Conservation (phyloP, 1,140 invertebrate genomes). For the Condylostylus longicornis region DNA sequence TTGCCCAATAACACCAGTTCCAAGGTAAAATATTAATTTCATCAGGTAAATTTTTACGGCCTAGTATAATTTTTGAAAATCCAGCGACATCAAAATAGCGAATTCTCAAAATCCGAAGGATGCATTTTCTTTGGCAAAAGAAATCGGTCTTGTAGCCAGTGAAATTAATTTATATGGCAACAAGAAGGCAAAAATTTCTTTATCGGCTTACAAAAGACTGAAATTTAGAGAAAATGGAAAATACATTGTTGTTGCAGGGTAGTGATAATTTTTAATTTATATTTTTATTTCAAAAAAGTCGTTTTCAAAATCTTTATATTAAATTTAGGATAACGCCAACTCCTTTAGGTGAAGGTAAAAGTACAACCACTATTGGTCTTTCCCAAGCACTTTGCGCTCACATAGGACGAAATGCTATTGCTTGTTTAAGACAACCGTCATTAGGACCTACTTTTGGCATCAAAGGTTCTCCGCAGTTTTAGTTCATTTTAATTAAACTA, state of each 20-base stretch:
- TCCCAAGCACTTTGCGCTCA: constrained; percentile 83
- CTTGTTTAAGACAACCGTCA: constrained; percentile 92
- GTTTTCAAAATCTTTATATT: constrained; percentile 1
- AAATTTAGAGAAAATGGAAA: constrained; percentile 58
- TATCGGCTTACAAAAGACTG: constrained; percentile 67
- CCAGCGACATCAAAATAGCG: constrained; percentile 79
- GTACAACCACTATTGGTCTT: constrained; percentile 87
- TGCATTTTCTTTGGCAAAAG: constrained; percentile 58
- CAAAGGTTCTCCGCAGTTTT: too few relatives aligned
- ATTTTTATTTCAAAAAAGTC: not conserved
- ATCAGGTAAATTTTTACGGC: not conserved
- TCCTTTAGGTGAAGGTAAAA: constrained; percentile 93
- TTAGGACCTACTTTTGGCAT: constrained; percentile 98
- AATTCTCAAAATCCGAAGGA: constrained; percentile 76
- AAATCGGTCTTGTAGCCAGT: constrained; percentile 65
- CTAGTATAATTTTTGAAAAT: too few relatives aligned
- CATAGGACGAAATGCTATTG: constrained; percentile 75
- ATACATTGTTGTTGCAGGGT: constrained; percentile 92
- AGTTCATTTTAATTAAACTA: too few relatives aligned
- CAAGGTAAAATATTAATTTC: constrained; percentile 37
- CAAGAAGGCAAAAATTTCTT: constrained; percentile 89
- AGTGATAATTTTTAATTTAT: constrained; percentile 17
- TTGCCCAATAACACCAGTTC: constrained; percentile 46
- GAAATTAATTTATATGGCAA: constrained; percentile 86
- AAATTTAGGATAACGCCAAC: constrained; percentile 79